These are phyloP conservation scores for Ephestia elutella DNA, from an alignment of 1,140 invertebrate genomes.

Conservation along the genomic window DNA sequence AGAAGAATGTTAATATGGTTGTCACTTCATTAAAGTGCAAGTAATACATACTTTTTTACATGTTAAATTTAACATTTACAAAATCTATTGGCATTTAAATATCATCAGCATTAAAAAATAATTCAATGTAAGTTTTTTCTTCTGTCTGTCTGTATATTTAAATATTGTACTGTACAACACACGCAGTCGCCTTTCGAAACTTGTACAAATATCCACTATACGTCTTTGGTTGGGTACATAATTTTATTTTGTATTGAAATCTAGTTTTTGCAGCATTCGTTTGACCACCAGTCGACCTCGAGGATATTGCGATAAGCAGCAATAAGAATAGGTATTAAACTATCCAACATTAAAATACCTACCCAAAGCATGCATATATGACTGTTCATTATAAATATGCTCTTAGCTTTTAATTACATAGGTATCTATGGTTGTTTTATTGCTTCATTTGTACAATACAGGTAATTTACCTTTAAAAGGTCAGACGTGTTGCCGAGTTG, in stretches of 20 bases:
- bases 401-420: background rate
- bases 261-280: background rate
- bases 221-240: background rate
- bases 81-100: too few relatives aligned
- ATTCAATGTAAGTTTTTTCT: too few relatives aligned
- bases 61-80: too few relatives aligned
- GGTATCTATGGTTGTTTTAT: background rate
- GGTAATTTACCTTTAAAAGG: background rate
- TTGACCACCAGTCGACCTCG: background rate
- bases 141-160: too few relatives aligned
- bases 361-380: background rate
- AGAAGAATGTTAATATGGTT: background rate
- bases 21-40: background rate
- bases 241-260: background rate
- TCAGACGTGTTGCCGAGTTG: background rate
- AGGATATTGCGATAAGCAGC: background rate
- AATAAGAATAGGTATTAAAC: background rate
- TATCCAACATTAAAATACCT: background rate
- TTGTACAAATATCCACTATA: too few relatives aligned
- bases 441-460: constrained; percentile 5
- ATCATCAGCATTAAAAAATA: too few relatives aligned
- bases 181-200: too few relatives aligned
- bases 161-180: too few relatives aligned
- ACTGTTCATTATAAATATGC: background rate
- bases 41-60: too few relatives aligned